Evolutionary conservation across 2,888 invertebrate genomes (phyloP).

Genomic region (Dynastes tityus): DNA sequence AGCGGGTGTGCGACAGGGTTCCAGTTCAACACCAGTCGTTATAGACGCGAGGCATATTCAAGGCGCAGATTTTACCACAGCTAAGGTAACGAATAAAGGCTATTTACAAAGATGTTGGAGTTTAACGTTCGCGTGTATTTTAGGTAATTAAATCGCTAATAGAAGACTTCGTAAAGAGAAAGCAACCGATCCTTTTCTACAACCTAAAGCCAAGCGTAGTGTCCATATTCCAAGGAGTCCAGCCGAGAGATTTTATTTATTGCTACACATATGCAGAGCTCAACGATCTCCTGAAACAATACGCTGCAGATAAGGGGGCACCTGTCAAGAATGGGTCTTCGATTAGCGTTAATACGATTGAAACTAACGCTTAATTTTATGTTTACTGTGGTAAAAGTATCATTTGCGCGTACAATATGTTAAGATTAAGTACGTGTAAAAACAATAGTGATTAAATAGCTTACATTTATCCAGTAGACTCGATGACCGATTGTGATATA

Average conservation of each 20-base stretch:
- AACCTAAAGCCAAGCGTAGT: slow-evolving; percentile 76
- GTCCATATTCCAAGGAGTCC: slow-evolving; percentile 74
- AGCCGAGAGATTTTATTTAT: slow-evolving; percentile 73
- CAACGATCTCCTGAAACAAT: slow-evolving; percentile 72
- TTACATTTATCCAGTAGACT: slow-evolving; percentile 28
- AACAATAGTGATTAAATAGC: slow-evolving; percentile 5
- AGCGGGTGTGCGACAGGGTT: slow-evolving; percentile 77
- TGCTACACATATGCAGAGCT: slow-evolving; percentile 74
- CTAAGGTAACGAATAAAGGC: slow-evolving; percentile 70
- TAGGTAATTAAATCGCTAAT: slow-evolving; percentile 78
- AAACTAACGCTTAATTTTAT: slow-evolving; percentile 24
- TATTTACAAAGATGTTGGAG: not conserved
- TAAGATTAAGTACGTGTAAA: slow-evolving; percentile 2
- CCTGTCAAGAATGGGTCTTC: slow-evolving; percentile 11
- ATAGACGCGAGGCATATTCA: slow-evolving; percentile 78
- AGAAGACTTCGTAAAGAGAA: slow-evolving; percentile 74
- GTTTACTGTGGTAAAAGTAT: not conserved
- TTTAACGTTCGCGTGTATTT: slow-evolving; percentile 46
- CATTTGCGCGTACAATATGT: not conserved
- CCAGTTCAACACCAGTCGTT: slow-evolving; percentile 74
- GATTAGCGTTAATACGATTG: slow-evolving; percentile 7
- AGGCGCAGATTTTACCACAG: slow-evolving; percentile 79
- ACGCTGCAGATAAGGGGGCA: not conserved
- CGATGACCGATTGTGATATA: slow-evolving; percentile 40
- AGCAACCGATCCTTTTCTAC: slow-evolving; percentile 74